phyloP scores from a whole-genome alignment of 1,140 invertebrate genomes.

The Pemphigus obesinymphae region DNA sequence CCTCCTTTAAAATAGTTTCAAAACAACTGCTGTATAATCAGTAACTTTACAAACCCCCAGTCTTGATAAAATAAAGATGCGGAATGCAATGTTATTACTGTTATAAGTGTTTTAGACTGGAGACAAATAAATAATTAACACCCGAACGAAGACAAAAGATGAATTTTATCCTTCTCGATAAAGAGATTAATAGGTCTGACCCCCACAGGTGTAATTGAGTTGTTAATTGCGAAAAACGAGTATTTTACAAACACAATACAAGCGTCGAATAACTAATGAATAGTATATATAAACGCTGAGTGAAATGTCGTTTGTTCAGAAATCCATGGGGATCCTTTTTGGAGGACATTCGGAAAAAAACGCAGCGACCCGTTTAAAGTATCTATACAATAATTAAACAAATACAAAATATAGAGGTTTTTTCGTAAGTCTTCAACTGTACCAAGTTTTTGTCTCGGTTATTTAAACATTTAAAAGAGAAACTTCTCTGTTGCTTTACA shows the following conservation, averaged over 20 bases:
- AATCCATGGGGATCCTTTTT: not conserved
- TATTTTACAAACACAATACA: not conserved
- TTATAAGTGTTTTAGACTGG: not conserved
- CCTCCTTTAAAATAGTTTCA: not conserved
- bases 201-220: slow-evolving; percentile 27
- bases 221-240: slow-evolving; percentile 12
- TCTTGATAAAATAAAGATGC: not conserved
- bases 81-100: too few species aligned
- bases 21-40: not conserved
- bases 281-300: not conserved
- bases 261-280: slow-evolving; percentile 11
- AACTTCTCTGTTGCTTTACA: not conserved
- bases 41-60: slow-evolving; percentile 9
- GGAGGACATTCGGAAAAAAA: not conserved
- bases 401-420: not conserved
- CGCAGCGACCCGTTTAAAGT: not conserved
- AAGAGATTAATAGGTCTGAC: not conserved
- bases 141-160: not conserved
- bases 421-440: not conserved
- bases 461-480: not conserved
- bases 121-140: not conserved
- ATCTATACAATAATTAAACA: slow-evolving; percentile 11
- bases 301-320: not conserved
- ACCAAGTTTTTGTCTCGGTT: not conserved
- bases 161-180: not conserved